These are phyloP conservation scores for Mohoua ochrocephala DNA, from an alignment of 2,113 vertebrate genomes.

Conservation along the genomic window DNA sequence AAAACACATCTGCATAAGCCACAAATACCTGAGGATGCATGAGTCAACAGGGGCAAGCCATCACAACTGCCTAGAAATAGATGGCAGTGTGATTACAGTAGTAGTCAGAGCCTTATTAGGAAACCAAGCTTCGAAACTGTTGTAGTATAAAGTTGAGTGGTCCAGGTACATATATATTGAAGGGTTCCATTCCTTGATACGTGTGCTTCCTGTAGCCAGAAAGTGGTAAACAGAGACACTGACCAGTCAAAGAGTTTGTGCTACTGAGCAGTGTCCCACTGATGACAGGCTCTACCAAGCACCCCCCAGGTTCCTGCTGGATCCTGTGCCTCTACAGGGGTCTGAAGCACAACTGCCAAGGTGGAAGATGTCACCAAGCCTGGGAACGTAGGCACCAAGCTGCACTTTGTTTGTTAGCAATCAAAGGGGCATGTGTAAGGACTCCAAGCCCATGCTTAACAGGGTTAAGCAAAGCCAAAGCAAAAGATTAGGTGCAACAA, in stretches of 20 bases:
- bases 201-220: neutral
- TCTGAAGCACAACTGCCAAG: neutral
- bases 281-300: neutral
- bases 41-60: neutral
- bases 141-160: neutral
- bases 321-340: accelerated
- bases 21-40: neutral
- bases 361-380: neutral
- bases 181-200: neutral
- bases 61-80: neutral
- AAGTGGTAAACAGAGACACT: neutral
- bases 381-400: neutral
- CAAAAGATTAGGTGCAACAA: neutral
- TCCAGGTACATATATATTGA: neutral
- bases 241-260: neutral
- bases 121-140: neutral
- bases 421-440: neutral
- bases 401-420: neutral
- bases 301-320: accelerated
- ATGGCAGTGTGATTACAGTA: neutral
- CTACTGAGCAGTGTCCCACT: neutral
- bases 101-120: neutral
- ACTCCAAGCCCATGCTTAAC: neutral
- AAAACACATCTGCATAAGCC: neutral
- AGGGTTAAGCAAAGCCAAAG: neutral